Base-by-base conservation (phyloP, 2,797 vertebrate species). In the Cyprinodon diabolis region DNA sequence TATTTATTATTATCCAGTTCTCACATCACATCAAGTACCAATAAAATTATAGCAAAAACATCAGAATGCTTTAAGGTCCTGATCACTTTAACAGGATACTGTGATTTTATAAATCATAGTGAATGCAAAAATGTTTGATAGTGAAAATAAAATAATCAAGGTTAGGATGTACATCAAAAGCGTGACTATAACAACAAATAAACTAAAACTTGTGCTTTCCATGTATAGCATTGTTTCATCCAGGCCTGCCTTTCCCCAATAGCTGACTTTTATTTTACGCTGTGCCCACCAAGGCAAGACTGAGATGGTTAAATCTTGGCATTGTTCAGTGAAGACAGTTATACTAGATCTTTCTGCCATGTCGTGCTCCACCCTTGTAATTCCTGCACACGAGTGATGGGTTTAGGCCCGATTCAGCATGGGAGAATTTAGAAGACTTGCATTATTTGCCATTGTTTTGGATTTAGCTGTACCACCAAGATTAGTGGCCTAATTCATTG, bases 401-500 rank as follows among this genome's bases (percentile, higher is more conserved):
- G 92, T 87, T 95, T 95, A 95, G 92, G 88, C 89, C 94, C 86
- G 88, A 90, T 92, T 89, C 87, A 92, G 91, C 91, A 89, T 67
- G 89, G 83, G 86, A 87, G 89, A 92, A 90, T 92, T 94, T 91
- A 93, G 91, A 84, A 77, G 87, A 86, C 92, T 95, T 76, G 88
- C 90, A 90, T 94, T 94, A 95, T 94, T 91, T 88, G 76, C 82
- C 87, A 94, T 95, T 95, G 94, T 95, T 90, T 90, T 58, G 92
- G 95, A 95, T 96, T 96, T 95, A 93, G 93, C 95, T 96, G 95
- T 93, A 94, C 91, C 91, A 54, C 89, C 48, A 86, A 95, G 95
- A 95, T 96, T 96, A 96, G 93, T 94, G 88, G 91, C 90, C 89
- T 77, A 58, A 63, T 89, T 89, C 88, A 94, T 96, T 96, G 94